A percentile compares a stretch with the other conserved stretches of the same genome.
Conservation (phyloP, 2,113 vertebrate genomes). For the Grallaria varia region DNA sequence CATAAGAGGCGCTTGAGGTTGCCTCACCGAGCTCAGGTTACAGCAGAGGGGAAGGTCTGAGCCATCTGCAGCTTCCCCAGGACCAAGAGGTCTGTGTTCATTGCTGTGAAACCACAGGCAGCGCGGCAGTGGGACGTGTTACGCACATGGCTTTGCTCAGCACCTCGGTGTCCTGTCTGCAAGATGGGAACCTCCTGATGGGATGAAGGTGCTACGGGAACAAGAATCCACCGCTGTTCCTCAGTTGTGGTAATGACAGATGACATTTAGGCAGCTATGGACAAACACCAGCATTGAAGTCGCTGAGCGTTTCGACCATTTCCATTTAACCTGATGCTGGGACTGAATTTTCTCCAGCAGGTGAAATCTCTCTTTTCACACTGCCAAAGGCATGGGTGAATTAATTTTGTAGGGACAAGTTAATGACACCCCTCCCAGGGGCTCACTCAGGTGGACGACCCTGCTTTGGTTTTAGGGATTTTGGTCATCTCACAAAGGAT, state of each 20-base stretch:
- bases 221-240: background rate
- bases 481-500: background rate
- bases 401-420: background rate
- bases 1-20: slow-evolving; percentile 3
- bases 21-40: background rate
- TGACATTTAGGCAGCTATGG: background rate
- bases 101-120: background rate
- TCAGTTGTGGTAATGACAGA: background rate
- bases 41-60: background rate
- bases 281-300: accelerated
- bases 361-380: background rate
- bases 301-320: background rate
- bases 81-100: background rate
- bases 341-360: background rate
- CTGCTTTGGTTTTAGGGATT: background rate
- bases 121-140: accelerated
- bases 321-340: background rate
- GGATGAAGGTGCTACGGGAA: background rate
- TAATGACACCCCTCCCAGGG: background rate
- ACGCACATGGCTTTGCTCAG: background rate
- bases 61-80: background rate
- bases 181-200: background rate
- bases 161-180: background rate
- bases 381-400: background rate
- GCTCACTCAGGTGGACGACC: background rate